Conservation (phyloP, 1,140 invertebrate species). For the Chironomus striatipennis region DNA sequence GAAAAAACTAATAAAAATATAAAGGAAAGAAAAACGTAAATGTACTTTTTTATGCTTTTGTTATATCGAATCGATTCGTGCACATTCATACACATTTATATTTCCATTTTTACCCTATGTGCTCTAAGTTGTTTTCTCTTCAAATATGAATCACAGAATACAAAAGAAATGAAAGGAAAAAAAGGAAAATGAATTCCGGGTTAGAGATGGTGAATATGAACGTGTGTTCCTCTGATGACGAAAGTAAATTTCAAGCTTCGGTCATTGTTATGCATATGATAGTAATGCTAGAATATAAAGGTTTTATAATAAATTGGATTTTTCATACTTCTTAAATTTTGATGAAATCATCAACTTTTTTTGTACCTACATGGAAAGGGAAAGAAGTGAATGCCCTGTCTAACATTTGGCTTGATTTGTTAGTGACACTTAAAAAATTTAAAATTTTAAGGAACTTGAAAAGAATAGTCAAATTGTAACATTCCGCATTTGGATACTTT, state of each 20-base stretch:
- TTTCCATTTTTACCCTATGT: not conserved
- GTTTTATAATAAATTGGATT: too few species aligned
- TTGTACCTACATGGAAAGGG: too few species aligned
- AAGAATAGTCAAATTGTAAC: not conserved
- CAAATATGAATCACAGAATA: constrained; percentile 3
- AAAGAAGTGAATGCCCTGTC: not conserved
- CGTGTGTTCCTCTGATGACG: too few species aligned
- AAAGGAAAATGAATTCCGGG: not conserved
- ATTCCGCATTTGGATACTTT: not conserved
- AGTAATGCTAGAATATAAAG: too few species aligned
- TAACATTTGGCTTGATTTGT: not conserved
- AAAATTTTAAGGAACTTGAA: not conserved
- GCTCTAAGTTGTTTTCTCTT: not conserved
- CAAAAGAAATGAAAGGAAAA: not conserved
- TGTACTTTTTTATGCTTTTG: constrained; percentile 23
- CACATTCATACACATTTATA: constrained; percentile 3
- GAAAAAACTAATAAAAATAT: constrained; percentile 17
- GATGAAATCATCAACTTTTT: too few species aligned
- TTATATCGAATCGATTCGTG: constrained; percentile 20
- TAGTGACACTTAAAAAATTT: not conserved
- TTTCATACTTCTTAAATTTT: too few species aligned
- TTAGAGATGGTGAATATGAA: not conserved
- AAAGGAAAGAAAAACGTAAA: not conserved
- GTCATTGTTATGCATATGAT: too few species aligned
- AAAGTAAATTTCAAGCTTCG: too few species aligned